Evolutionary conservation across 2,888 invertebrate species (phyloP).

Genomic region (Pterostichus niger): DNA sequence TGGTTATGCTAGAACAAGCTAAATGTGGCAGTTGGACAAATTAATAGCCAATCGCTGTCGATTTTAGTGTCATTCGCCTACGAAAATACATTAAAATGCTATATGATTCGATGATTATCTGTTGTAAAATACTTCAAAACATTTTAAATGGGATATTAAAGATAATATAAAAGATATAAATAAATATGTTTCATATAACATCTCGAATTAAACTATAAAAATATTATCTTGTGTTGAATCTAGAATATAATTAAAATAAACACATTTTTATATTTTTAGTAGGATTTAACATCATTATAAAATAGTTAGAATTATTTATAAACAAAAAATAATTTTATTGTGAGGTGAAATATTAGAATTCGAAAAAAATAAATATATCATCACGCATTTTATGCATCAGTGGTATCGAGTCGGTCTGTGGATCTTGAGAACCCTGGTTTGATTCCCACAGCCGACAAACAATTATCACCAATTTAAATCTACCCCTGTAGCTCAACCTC

Average conservation of each 20-base stretch:
- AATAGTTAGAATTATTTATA: too few species aligned
- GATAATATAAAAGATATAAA: constrained; percentile 3
- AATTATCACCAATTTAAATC: too few species aligned
- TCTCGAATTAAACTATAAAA: constrained; percentile 2
- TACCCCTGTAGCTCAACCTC: too few species aligned
- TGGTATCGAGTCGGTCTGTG: too few species aligned
- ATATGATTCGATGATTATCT: constrained; percentile 8
- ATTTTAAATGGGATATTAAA: neutral
- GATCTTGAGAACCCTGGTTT: too few species aligned
- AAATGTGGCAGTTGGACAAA: constrained; percentile 1
- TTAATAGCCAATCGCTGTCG: constrained; percentile 15
- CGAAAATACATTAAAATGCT: neutral
- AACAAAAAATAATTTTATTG: too few species aligned
- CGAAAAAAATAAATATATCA: too few species aligned
- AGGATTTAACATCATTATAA: too few species aligned
- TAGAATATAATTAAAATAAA: neutral
- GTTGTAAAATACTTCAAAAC: constrained; percentile 1
- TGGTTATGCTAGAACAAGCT: neutral
- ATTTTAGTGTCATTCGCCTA: constrained; percentile 16
- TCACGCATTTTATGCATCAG: too few species aligned
- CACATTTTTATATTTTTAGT: too few species aligned
- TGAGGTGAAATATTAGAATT: too few species aligned
- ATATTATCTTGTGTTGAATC: neutral
- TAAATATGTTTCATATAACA: neutral
- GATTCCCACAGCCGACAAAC: too few species aligned